Evolutionary conservation across 1,140 invertebrate genomes (phyloP), one percentile per base, ranked within the genome.

Genomic region (Drosophila parabipectinata): DNA sequence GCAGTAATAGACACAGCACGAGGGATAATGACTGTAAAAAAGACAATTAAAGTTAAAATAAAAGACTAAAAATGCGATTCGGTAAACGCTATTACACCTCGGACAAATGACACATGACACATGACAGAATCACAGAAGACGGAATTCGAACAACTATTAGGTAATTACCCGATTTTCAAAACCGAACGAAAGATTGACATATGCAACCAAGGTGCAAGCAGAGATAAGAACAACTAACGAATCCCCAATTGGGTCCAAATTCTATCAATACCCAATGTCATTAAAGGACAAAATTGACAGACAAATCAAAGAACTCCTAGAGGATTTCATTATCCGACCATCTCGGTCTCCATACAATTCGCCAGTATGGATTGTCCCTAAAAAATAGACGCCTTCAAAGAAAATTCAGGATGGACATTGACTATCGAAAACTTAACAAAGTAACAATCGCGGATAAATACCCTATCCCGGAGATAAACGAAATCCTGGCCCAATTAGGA

Each of bases 401-500:
- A n/a, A n/a, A n/a, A n/a, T n/a, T n/a, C n/a, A n/a, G n/a, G n/a
- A n/a, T n/a, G n/a, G 41, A 4, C 41, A 44, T 18, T 4, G 41
- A 18, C 14, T 44, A 44, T 44, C n/a, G 41, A 44, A 44, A 44
- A 7, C 41, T 44, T 15, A 44, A 44, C 14, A 52, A 26, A 6
- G 41, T 24, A 15, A 47, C 41, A 34, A 58, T 26, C 4, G 2
- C 26, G 5, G 26, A 26, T 21, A 61, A 45, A 53, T 53, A 61
- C 10, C 28, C 15, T 4, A 32, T 53, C 14, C 50, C 50, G 0
- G 9, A 34, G 1, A 53, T 47, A n/a, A 37, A 48, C 14, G 14
- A 41, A 15, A 14, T 51, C 8, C 18, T 60, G 3, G n/a, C 47
- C 12, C 57, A 60, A 50, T 12, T 51, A 26, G 57, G 47, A n/a